Conservation (phyloP, 2,797 vertebrate species). For the Philypnodon macrostomus region DNA sequence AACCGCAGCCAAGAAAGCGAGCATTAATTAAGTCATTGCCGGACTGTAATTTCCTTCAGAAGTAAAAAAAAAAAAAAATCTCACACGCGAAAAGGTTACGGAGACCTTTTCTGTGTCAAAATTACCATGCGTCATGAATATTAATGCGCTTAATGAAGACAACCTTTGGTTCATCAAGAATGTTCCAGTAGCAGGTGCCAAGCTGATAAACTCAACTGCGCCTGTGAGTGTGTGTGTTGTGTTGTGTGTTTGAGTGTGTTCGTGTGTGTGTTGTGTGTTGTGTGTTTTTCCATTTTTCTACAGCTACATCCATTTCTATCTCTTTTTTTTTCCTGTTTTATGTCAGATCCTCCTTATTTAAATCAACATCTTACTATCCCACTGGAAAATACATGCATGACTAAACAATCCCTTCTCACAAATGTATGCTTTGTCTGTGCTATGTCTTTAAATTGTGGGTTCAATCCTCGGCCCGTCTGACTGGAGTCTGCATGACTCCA, state of each 20-base stretch:
- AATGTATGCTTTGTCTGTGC: no score
- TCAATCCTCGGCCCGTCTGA: no score
- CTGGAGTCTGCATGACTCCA: no score
- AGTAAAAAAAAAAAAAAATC: constrained; percentile 87
- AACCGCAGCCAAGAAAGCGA: constrained; percentile 89
- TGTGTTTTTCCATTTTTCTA: constrained; percentile 47
- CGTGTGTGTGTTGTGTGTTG: constrained; percentile 52
- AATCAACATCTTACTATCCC: constrained; percentile 74
- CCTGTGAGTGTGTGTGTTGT: constrained; percentile 64
- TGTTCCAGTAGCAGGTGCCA: constrained; percentile 98
- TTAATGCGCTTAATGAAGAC: constrained; percentile 99
- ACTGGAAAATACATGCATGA: constrained; percentile 16
- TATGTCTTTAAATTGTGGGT: no score
- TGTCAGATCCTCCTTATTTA: constrained; percentile 80
- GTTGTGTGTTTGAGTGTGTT: no score
- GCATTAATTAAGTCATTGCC: constrained; percentile 99
- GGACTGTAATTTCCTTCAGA: constrained; percentile 99
- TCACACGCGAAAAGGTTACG: constrained; percentile 99
- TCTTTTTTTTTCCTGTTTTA: constrained; percentile 68
- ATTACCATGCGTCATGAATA: constrained; percentile 99
- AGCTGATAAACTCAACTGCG: constrained; percentile 90
- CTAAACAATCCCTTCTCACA: no score
- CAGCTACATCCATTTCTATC: no score
- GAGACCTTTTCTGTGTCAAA: constrained; percentile 99
- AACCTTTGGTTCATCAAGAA: constrained; percentile 99